Evolutionary conservation across 2,113 vertebrate species (phyloP).

Genomic region (Rhipidura dahli): DNA sequence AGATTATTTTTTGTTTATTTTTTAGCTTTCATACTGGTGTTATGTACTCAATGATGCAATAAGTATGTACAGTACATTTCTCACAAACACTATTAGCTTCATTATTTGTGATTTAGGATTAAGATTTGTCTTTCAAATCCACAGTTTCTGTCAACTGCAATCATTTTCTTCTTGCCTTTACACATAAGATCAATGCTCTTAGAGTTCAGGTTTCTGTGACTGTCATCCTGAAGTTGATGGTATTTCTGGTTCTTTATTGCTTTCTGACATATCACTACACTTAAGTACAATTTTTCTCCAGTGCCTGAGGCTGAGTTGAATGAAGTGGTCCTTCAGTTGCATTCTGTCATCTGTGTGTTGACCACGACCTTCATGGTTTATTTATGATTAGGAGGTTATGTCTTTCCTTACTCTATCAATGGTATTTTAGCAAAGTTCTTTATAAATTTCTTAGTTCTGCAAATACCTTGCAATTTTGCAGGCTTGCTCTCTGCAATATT

Average conservation of each 20-base stretch:
- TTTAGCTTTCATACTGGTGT: neutral
- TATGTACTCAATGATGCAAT: neutral
- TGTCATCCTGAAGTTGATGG: slow-evolving; percentile 44
- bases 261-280: slow-evolving; percentile 43
- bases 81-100: neutral
- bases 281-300: slow-evolving; percentile 56
- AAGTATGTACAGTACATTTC: neutral
- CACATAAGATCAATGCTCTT: slow-evolving; percentile 33
- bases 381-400: slow-evolving; percentile 43
- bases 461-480: neutral
- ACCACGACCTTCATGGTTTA: slow-evolving; percentile 61
- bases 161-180: slow-evolving; percentile 7
- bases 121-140: slow-evolving; percentile 43
- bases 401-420: neutral
- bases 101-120: slow-evolving; percentile 42
- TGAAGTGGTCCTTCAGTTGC: slow-evolving; percentile 39
- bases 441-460: neutral
- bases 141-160: slow-evolving; percentile 20
- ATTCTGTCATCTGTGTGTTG: slow-evolving; percentile 57
- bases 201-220: slow-evolving; percentile 13
- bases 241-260: slow-evolving; percentile 54
- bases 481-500: neutral
- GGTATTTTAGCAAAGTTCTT: neutral
- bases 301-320: slow-evolving; percentile 47
- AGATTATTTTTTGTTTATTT: slow-evolving; percentile 20